phyloP scores from a whole-genome alignment of 2,888 invertebrate species.

The Agrochola litura region DNA sequence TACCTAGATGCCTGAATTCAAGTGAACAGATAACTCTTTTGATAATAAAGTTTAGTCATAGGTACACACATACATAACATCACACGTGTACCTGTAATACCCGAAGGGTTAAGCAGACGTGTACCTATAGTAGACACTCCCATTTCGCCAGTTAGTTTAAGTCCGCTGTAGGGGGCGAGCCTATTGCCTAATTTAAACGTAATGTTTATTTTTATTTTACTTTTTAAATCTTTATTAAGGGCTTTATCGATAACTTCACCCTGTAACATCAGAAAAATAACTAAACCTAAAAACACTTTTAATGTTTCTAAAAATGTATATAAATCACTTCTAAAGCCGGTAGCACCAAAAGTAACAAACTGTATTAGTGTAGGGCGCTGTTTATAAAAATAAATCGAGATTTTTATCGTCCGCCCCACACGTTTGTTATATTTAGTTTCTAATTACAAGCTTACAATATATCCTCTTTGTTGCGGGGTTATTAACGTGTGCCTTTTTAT shows the following conservation, averaged over 20 bases:
- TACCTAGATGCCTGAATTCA: neutral
- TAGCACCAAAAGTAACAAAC: slow-evolving; percentile 12
- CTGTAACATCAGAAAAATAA: too few species aligned
- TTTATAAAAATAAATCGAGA: slow-evolving; percentile 34
- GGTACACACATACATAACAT: neutral
- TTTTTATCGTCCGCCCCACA: slow-evolving; percentile 38
- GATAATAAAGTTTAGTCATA: neutral
- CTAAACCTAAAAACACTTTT: too few species aligned
- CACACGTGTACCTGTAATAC: too few species aligned
- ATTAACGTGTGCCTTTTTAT: slow-evolving; percentile 11
- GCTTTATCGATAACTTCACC: too few species aligned
- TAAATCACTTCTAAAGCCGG: slow-evolving; percentile 3
- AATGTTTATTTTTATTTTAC: too few species aligned
- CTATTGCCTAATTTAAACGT: too few species aligned
- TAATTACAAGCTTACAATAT: slow-evolving; percentile 15
- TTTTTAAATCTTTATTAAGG: too few species aligned
- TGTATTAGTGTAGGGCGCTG: neutral
- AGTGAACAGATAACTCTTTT: neutral
- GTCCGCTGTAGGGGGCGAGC: neutral
- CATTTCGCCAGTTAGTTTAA: neutral
- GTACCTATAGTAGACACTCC: neutral
- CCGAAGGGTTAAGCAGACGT: neutral
- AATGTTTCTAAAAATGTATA: neutral
- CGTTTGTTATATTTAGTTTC: slow-evolving; percentile 31
- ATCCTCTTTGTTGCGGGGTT: slow-evolving; percentile 11